A percentile compares a stretch with the other conserved stretches of the same genome.
Conservation (phyloP, 1,140 invertebrate species). For the Littorina saxatilis region DNA sequence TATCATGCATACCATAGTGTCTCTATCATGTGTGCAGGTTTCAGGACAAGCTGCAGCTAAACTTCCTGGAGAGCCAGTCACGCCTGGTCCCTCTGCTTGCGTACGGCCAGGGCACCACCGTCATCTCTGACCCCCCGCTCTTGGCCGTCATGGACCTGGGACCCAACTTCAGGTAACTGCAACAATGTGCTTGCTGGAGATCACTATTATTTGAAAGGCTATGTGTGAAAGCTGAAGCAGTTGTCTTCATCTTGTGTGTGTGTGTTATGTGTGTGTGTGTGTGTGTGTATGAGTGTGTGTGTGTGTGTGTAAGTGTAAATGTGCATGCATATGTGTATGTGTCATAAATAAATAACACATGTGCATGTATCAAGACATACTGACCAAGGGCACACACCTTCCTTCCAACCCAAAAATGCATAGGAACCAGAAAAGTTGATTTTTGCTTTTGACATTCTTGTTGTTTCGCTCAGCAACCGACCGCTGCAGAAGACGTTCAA, state of each 20-base stretch:
- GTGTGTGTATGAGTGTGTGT: too few species aligned
- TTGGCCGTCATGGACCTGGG: conserved; percentile 70
- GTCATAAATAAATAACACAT: too few species aligned
- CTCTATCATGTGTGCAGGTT: conserved; percentile 69
- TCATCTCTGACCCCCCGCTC: conserved; percentile 72
- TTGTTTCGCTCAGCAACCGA: conserved; percentile 62
- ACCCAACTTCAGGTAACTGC: conserved; percentile 74
- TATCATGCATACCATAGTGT: too few species aligned
- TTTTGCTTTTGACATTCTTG: too few species aligned
- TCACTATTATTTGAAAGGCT: not conserved
- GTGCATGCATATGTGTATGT: not conserved
- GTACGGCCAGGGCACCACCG: conserved; percentile 74
- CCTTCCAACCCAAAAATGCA: too few species aligned
- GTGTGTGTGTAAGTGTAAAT: too few species aligned
- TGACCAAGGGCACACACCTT: too few species aligned
- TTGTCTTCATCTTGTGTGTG: too few species aligned
- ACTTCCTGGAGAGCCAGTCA: conserved; percentile 69
- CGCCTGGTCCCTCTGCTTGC: conserved; percentile 67
- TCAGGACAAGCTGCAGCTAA: conserved; percentile 73
- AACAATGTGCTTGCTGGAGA: too few species aligned
- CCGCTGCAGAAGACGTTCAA: conserved; percentile 66
- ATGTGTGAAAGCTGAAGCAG: not conserved
- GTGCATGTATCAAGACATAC: too few species aligned
- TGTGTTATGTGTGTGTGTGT: too few species aligned
- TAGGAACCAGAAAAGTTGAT: too few species aligned